Base-by-base conservation (phyloP, 2,888 invertebrate genomes). In the Catonia carolina region DNA sequence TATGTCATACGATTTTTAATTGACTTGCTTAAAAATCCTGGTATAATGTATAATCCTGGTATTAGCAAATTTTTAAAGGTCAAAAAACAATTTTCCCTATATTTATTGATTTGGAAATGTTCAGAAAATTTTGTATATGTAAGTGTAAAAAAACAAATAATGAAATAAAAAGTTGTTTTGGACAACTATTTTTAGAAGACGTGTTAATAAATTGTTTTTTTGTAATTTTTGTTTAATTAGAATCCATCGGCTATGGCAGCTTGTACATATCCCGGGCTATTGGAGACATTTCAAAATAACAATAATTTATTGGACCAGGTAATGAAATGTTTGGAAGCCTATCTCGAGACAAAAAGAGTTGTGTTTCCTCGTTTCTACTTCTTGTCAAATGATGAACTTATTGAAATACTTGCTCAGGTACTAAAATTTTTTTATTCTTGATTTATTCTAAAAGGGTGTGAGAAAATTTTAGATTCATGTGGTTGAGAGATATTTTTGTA, bases 321-420 rank as follows among this genome's bases (percentile, higher is more conserved):
- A 39, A 84, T 89, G 77, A 90, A 91, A 69, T 93, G 92, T 65
- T 76, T 95, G 27, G 93, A 93, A 71, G 82, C 83, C 69, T 94
- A 92, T 72, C 75, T 94, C 60, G 93, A 94, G 74, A 86, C 86
- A 0, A 95, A 94, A 69, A 77, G 93, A 15, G 85, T 88, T 71
- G 71, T 89, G 52, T 94, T 94, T 72, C 93, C 93, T 14, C 74
- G 88, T 56, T 87, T 89, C 70, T 89, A 88, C 70, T 89, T 89
- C 69, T 78, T 89, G 60, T 88, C 88, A 12, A 88, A 88, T 69
- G 86, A 88, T 66, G 82, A 82, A 66, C 69, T 82, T 22, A 69
- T 82, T 54, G 81, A 78, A 67, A 94, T 95, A 64, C 75, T 95
- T 58, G 91, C 93, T 0, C 93, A 94, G 78, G 84, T 83, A 53